A percentile compares a stretch with the other conserved stretches of the same genome.
These are phyloP conservation scores for Chloropsis cyanopogon DNA, from an alignment of 2,113 vertebrate genomes.

Conservation along the genomic window DNA sequence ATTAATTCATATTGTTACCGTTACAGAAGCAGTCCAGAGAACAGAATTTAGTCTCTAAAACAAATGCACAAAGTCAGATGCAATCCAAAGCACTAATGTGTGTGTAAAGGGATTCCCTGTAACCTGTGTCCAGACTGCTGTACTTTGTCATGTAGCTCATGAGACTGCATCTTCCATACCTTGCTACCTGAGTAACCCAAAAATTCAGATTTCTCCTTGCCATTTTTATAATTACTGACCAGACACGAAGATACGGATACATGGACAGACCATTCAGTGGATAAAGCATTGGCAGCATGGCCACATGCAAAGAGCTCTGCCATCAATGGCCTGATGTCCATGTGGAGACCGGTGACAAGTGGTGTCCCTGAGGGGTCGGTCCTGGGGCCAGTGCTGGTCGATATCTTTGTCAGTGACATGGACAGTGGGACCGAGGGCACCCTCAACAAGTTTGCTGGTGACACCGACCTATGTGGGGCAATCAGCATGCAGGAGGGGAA, in stretches of 20 bases:
- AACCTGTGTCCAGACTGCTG: background rate
- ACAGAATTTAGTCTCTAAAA: background rate
- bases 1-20: background rate
- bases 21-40: background rate
- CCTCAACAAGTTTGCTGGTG: background rate
- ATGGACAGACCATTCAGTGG: background rate
- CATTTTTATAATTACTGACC: background rate
- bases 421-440: background rate
- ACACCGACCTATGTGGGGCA: fast-evolving
- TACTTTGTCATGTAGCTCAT: background rate
- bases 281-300: background rate
- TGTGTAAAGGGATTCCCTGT: background rate
- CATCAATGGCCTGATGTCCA: background rate
- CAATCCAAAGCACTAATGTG: background rate
- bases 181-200: background rate
- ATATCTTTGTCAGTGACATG: background rate
- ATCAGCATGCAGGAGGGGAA: fast-evolving
- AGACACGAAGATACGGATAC: background rate
- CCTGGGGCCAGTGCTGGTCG: background rate
- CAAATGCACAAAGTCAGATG: background rate
- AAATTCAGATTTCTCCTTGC: background rate
- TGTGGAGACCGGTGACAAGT: background rate
- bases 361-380: background rate
- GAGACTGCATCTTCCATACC: background rate
- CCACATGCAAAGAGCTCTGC: background rate